A percentile compares a stretch with the other conserved stretches of the same genome.
Evolutionary conservation across 2,113 vertebrate species (phyloP).

Genomic region (Scalopus aquaticus): DNA sequence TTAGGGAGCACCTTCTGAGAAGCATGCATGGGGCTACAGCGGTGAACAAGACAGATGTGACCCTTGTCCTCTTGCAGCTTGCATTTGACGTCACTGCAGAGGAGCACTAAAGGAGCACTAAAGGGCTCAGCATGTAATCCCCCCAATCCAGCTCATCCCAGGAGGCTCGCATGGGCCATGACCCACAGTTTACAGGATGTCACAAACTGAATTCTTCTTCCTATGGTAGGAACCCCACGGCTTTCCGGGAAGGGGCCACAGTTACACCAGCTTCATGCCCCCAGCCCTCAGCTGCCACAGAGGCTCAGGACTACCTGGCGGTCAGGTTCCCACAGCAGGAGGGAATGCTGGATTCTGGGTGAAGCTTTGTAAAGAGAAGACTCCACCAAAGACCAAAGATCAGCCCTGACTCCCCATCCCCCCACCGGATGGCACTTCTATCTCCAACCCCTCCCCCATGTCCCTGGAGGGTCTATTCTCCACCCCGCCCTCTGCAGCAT

Average conservation of each 20-base stretch:
- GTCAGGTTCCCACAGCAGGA: background rate
- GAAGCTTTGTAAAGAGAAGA: background rate
- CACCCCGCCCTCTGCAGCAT: rapidly evolving
- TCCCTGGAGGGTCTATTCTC: rapidly evolving
- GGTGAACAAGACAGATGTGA: background rate
- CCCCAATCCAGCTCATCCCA: background rate
- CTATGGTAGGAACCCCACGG: background rate
- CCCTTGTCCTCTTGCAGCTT: background rate
- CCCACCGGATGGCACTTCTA: background rate
- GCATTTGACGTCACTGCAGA: background rate
- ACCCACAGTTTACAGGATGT: too few relatives aligned
- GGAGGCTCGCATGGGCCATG: too few relatives aligned
- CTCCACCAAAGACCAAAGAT: background rate
- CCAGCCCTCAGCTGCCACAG: background rate
- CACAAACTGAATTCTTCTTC: background rate
- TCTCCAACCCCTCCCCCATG: too few relatives aligned
- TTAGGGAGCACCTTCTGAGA: background rate
- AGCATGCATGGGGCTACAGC: background rate
- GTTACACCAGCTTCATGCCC: background rate
- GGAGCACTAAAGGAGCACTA: background rate
- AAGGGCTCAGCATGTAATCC: background rate
- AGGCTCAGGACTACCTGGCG: background rate
- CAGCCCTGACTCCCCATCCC: background rate
- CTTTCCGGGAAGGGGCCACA: background rate
- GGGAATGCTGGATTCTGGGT: background rate